Percentiles rank a stretch among this genome's conserved stretches.
These are phyloP conservation scores for Silurus asotus DNA, from an alignment of 2,113 vertebrate genomes.

Conservation along the genomic window DNA sequence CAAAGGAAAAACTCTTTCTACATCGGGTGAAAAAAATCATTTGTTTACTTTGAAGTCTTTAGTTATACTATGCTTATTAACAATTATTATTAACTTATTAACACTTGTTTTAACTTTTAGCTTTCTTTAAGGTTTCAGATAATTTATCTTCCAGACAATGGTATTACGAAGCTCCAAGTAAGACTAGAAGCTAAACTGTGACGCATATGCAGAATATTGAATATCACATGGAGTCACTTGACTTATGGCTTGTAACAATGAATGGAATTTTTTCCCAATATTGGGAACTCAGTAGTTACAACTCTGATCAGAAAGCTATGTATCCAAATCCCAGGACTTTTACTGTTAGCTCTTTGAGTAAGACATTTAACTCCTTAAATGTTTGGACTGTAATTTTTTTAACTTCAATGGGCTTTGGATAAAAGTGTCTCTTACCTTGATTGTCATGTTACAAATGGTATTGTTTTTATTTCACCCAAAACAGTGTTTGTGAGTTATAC, in stretches of 20 bases:
- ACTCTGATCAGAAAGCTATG: not conserved
- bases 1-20: no score
- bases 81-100: not conserved
- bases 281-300: not conserved
- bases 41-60: not conserved
- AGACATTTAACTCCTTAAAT: not conserved
- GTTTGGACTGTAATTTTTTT: not conserved
- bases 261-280: not conserved
- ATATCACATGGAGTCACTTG: not conserved
- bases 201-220: not conserved
- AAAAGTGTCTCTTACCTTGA: not conserved
- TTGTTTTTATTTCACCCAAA: not conserved
- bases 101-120: not conserved
- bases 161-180: not conserved
- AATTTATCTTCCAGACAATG: not conserved
- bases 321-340: not conserved
- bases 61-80: not conserved
- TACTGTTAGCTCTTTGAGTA: not conserved
- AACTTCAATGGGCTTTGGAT: not conserved
- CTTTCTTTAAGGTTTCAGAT: not conserved
- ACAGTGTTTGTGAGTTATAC: not conserved
- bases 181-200: not conserved
- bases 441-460: not conserved
- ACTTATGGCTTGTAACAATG: not conserved
- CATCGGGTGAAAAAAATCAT: not conserved